Evolutionary conservation across 2,797 vertebrate genomes (phyloP), one percentile per base, ranked within the genome.

Genomic region (Sebastes miniatus): DNA sequence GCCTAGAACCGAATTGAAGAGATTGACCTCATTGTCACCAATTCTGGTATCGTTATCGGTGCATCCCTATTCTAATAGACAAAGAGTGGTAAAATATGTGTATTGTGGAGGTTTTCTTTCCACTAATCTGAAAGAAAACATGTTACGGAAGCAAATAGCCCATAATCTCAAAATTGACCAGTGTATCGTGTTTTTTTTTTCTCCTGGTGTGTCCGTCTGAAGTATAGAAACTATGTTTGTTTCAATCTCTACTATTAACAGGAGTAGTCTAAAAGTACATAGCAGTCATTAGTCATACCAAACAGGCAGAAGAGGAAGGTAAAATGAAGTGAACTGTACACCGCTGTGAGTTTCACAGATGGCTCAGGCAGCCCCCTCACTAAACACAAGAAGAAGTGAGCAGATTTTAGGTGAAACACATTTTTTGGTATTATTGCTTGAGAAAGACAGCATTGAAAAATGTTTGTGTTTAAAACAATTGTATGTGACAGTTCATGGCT

Each of bases 311-410:
- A 62, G n/a, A 59, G 5, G 20, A 58, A 50, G 54, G 52, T 66
- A 12, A 58, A 47, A 66, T 70, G 2, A 62, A 39, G 47, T 62
- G 18, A 52, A 59, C 52, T 65, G 50, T 66, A 62, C 31, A 43
- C 52, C n/a, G 20, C 36, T 69, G 65, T 43, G 34, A 9, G 36
- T 59, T 61, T 36, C 72, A 77, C 83, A 85, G 62, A 80, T 75
- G 70, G 74, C 67, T 68, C 43, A 34, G 24, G 2, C 62, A 56
- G 66, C 56, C 25, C 22, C 22, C 73, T 77, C 79, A 32, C 67
- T 47, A 4, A 56, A 74, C 61, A 67, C 50, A 12, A 56, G n/a
- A 57, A 70, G 8, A 67, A 76, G 47, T 56, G 29, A 71, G 62
- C 79, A 70, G 56, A 79, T 43, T 73, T 65, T 20, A 29, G 36